Evolutionary conservation across 2,888 invertebrate species (phyloP).

Genomic region (Strigamia maritima): DNA sequence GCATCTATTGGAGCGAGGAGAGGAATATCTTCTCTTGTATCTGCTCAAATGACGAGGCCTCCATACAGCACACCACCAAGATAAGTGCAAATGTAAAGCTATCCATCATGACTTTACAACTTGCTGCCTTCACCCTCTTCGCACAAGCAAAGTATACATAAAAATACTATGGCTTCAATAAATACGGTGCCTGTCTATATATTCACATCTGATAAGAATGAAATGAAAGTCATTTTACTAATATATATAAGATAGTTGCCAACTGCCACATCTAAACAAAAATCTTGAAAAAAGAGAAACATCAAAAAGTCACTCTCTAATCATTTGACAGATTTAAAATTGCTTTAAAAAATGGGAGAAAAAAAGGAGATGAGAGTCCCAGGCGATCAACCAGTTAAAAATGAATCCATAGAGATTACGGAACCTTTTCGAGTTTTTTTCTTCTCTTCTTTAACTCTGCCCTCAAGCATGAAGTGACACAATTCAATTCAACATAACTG

Average conservation of each 20-base stretch:
- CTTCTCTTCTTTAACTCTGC: slow-evolving; percentile 10
- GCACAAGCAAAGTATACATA: slow-evolving; percentile 3
- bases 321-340: slow-evolving; percentile 10
- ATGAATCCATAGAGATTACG: slow-evolving; percentile 15
- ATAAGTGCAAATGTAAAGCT: slow-evolving; percentile 15
- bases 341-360: background rate
- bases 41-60: slow-evolving; percentile 15
- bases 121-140: slow-evolving; percentile 15
- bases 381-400: slow-evolving; percentile 15
- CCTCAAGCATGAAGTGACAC: slow-evolving; percentile 5
- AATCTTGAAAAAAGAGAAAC: background rate
- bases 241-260: slow-evolving; percentile 1
- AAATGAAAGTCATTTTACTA: slow-evolving; percentile 10
- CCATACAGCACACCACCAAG: slow-evolving; percentile 10
- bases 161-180: slow-evolving; percentile 10
- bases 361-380: background rate
- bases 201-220: slow-evolving; percentile 10
- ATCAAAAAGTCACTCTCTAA: slow-evolving; percentile 5
- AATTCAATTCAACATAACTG: slow-evolving; percentile 15
- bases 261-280: background rate
- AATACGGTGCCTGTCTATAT: slow-evolving; percentile 1
- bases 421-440: slow-evolving; percentile 5
- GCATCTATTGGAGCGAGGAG: slow-evolving; percentile 10
- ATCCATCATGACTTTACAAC: slow-evolving; percentile 15
- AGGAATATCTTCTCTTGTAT: slow-evolving; percentile 15